These are phyloP conservation scores for Lycaon pictus DNA, from an alignment of 2,113 vertebrate species.

Conservation along the genomic window DNA sequence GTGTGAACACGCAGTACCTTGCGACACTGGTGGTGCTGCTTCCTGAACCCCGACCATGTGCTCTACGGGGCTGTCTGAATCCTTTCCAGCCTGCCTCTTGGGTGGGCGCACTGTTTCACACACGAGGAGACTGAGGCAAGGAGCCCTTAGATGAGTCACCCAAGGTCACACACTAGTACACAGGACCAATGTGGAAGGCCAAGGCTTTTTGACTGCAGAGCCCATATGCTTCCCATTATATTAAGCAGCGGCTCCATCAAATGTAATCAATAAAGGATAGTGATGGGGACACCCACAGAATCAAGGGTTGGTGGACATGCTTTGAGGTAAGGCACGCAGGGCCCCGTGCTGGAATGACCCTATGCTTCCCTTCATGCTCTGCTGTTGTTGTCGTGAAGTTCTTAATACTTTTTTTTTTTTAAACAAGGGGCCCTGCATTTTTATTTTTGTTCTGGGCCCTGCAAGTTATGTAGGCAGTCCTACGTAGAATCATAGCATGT, in stretches of 20 bases:
- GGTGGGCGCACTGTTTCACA: background rate
- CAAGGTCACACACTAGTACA: background rate
- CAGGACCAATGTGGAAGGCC: background rate
- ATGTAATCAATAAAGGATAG: background rate
- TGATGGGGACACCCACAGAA: background rate
- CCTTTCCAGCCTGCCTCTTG: background rate
- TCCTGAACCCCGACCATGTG: background rate
- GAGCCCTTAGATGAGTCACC: background rate
- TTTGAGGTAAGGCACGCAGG: too few relatives aligned
- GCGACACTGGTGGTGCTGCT: background rate
- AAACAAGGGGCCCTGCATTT: background rate
- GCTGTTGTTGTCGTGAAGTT: background rate
- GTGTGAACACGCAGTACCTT: background rate
- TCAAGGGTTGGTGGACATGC: background rate
- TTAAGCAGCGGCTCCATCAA: background rate
- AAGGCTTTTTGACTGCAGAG: background rate
- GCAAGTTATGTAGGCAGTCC: background rate
- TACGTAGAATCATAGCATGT: background rate
- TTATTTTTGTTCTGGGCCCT: background rate
- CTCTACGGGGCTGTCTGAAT: background rate
- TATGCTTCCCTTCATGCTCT: background rate
- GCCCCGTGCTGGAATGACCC: fast-evolving
- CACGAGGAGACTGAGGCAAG: background rate
- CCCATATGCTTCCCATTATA: background rate
- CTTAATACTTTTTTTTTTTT: background rate